Evolutionary conservation across 1,140 invertebrate genomes (phyloP), one percentile per base, ranked within the genome.

Genomic region (Drosophila saltans): DNA sequence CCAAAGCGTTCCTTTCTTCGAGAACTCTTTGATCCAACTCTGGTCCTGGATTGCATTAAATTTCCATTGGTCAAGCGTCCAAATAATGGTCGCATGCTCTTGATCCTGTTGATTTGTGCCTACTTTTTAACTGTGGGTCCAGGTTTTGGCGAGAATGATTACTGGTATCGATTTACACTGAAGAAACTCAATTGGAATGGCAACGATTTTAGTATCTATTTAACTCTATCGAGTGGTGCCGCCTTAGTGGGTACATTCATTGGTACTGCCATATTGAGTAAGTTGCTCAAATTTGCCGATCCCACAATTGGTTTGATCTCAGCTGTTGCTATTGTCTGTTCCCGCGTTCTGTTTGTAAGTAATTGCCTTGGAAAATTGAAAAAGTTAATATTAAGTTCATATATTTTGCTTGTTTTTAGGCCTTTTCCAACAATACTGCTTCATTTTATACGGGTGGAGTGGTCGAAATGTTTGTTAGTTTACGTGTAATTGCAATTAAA

Each of bases 111-210:
- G 52, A 70, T 92, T 11, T 66, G 81, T 26, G 88, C 78, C 3
- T 92, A 90, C 56, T 89, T 92, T 41, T 60, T 92, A 26, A 90
- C 91, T 1, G 33, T 90, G 6, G 92, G 92, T 2, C 91, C 92
- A 5, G 69, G 62, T 0, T 57, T 76, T 2, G 92, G 89, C 10
- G 92, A 92, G 45, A 86, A 80, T 2, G 91, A 91, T 43, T 91
- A 90, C 55, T 91, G 81, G 75, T 92, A 92, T 61, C 80, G 86
- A 8, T 92, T 83, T 52, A 86, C 84, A 0, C 40, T 92, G 7
- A 91, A 81, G 36, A 91, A 91, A 36, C 61, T 92, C 0, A 90
- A 85, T 59, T 92, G 92, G 92, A 91, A 92, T 65, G 92, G 91
- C 48, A 82, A 91, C 58, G 75, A 91, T 40, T 92, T 81, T 57